phyloP scores from a whole-genome alignment of 2,797 vertebrate genomes.

The Brotogeris chrysoptera region DNA sequence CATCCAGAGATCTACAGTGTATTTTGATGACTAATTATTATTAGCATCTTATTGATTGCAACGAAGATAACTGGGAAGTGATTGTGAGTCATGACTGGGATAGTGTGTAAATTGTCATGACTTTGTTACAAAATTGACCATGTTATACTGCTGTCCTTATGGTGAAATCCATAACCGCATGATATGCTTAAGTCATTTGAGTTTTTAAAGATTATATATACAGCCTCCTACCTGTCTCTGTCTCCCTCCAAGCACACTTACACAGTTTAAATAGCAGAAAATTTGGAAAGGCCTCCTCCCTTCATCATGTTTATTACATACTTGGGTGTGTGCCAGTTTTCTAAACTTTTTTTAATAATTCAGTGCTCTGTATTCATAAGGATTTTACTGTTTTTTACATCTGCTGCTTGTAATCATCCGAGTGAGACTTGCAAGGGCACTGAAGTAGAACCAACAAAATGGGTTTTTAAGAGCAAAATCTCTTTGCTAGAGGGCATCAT shows the following conservation, averaged over 20 bases:
- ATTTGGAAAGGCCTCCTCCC: neutral
- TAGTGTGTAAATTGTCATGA: neutral
- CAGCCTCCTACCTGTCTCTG: neutral
- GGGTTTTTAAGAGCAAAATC: constrained; percentile 39
- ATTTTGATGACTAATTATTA: neutral
- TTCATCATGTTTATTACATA: neutral
- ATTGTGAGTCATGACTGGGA: neutral
- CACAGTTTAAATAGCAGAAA: neutral
- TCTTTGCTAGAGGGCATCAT: constrained; percentile 49
- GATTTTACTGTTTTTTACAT: neutral
- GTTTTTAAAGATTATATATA: neutral
- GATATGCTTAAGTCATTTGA: neutral
- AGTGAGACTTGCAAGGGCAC: neutral
- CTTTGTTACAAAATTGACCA: neutral
- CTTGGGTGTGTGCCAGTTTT: neutral
- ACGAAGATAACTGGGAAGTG: neutral
- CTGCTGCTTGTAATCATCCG: constrained; percentile 16
- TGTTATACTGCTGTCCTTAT: neutral
- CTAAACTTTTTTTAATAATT: constrained; percentile 38
- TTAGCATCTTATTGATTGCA: neutral
- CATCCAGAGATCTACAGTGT: neutral
- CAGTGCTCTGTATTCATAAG: neutral
- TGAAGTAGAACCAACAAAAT: constrained; percentile 55
- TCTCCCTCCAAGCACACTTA: neutral
- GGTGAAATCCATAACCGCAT: neutral